phyloP scores from a whole-genome alignment of 1,140 invertebrate genomes.

The Asobara japonica region DNA sequence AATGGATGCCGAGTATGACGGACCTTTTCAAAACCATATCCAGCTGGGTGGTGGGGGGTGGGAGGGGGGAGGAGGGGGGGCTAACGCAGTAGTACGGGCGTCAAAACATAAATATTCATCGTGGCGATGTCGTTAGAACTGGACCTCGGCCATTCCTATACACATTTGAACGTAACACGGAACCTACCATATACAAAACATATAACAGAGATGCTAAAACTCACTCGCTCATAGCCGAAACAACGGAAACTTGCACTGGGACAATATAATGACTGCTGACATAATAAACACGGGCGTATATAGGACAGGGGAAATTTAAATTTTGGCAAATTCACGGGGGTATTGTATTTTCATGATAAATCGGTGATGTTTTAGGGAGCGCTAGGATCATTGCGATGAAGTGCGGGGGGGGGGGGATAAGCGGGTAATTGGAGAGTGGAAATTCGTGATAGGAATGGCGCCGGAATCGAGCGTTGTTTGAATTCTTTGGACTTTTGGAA shows the following conservation, averaged over 20 bases:
- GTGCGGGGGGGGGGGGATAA: not conserved
- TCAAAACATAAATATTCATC: slow-evolving; percentile 1
- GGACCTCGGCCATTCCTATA: not conserved
- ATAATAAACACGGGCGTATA: slow-evolving; percentile 6
- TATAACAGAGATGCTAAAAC: not conserved
- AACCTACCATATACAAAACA: not conserved
- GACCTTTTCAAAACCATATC: slow-evolving; percentile 18
- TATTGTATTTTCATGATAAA: not conserved
- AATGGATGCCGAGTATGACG: slow-evolving; percentile 19
- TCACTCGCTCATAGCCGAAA: not conserved
- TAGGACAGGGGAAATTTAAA: not conserved
- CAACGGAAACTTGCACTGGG: not conserved
- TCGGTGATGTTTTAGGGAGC: not conserved
- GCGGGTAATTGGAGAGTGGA: too few species aligned
- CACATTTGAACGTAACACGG: slow-evolving; percentile 1
- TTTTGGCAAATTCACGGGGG: not conserved
- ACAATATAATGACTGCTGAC: slow-evolving; percentile 4
- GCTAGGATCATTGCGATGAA: not conserved
- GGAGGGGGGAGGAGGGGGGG: too few species aligned
- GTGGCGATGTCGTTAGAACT: slow-evolving; percentile 10
- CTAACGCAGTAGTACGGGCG: slow-evolving; percentile 7
- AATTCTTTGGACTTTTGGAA: too few species aligned
- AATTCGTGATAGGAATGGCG: too few species aligned
- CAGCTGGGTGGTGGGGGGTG: not conserved
- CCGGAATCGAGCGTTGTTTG: too few species aligned